Conservation (phyloP, 2,113 vertebrate species). For the Nansenia antarctica region DNA sequence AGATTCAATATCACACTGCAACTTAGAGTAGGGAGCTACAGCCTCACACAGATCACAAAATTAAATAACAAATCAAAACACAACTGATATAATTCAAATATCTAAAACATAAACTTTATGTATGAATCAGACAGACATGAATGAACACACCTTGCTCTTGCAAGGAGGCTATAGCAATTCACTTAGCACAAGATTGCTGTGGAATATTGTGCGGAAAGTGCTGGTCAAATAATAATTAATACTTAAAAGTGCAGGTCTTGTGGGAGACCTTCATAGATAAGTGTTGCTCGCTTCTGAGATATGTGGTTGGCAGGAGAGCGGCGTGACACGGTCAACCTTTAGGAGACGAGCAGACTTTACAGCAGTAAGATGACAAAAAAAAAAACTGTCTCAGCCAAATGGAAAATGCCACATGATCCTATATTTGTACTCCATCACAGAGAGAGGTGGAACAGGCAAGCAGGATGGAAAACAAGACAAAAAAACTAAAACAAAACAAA, state of each 20-base stretch:
- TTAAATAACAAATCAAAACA: slow-evolving; percentile 61
- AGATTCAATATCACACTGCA: slow-evolving; percentile 36
- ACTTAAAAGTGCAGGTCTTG: slow-evolving; percentile 39
- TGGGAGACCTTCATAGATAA: slow-evolving; percentile 54
- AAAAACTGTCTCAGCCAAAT: slow-evolving; percentile 42
- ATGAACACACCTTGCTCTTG: slow-evolving; percentile 36
- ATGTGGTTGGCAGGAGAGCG: slow-evolving; percentile 30
- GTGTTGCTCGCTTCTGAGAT: slow-evolving; percentile 39
- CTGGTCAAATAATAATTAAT: slow-evolving; percentile 37
- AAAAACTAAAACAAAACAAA: slow-evolving; percentile 51
- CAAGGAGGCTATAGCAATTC: slow-evolving; percentile 48
- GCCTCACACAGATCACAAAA: slow-evolving; percentile 29
- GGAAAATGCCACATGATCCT: slow-evolving; percentile 33
- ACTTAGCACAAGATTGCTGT: slow-evolving; percentile 18
- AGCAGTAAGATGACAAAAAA: slow-evolving; percentile 53
- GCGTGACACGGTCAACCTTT: slow-evolving; percentile 23
- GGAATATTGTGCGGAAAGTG: slow-evolving; percentile 41
- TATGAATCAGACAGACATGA: slow-evolving; percentile 31
- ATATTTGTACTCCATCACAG: slow-evolving; percentile 35
- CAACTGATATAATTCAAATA: slow-evolving; percentile 29
- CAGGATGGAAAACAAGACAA: slow-evolving; percentile 14
- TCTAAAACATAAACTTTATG: slow-evolving; percentile 21
- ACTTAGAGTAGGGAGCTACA: slow-evolving; percentile 33
- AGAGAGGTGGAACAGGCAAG: slow-evolving; percentile 24
- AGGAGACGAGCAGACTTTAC: slow-evolving; percentile 12